Percentiles rank a stretch among this genome's conserved stretches.
phyloP scores from a whole-genome alignment of 2,113 vertebrate genomes.

The Phasianus colchicus region DNA sequence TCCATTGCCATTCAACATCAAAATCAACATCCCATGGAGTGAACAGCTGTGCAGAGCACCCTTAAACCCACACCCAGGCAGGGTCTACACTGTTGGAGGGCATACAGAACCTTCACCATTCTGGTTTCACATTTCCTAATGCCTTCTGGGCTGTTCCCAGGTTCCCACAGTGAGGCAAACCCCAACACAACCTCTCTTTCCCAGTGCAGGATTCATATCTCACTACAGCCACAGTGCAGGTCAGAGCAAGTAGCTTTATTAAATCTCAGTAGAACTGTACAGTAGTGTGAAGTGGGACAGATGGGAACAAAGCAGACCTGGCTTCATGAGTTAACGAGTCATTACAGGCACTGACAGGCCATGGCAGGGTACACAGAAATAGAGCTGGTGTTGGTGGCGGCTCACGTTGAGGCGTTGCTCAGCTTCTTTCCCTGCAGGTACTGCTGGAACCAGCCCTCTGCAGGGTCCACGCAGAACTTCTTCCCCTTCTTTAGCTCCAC shows the following conservation, averaged over 20 bases:
- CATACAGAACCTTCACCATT: not conserved
- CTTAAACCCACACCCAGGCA: not conserved
- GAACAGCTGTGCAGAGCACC: not conserved
- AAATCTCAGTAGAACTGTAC: fast-evolving
- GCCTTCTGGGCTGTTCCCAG: not conserved
- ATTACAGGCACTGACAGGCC: fast-evolving
- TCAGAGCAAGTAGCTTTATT: not conserved
- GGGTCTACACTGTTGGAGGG: not conserved
- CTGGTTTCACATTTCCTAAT: not conserved
- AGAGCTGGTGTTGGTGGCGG: not conserved
- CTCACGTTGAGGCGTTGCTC: fast-evolving
- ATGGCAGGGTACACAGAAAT: not conserved
- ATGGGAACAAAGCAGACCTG: fast-evolving
- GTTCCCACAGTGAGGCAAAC: fast-evolving
- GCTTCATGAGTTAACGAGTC: fast-evolving
- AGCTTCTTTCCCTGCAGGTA: fast-evolving
- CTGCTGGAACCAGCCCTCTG: fast-evolving
- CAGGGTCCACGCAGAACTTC: not conserved
- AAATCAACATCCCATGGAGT: fast-evolving
- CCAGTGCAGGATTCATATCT: fast-evolving
- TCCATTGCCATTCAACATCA: not conserved
- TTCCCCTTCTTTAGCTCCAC: fast-evolving
- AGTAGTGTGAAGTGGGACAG: too few species aligned
- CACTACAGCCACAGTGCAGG: not conserved
- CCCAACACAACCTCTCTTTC: fast-evolving